phyloP scores from a whole-genome alignment of 2,888 invertebrate species.

The Aporophyla lueneburgensis region DNA sequence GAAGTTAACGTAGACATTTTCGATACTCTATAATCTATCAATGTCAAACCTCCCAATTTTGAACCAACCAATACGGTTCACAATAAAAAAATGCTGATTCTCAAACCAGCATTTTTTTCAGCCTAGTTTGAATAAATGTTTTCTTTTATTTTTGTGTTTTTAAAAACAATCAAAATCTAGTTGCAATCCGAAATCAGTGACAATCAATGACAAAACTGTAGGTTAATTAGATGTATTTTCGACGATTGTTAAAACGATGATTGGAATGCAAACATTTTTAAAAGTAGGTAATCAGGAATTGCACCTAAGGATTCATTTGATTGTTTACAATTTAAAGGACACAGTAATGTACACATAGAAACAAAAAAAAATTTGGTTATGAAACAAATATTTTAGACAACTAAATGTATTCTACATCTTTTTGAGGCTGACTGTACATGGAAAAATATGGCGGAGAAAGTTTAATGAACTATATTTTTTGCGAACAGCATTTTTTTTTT shows the following conservation, averaged over 20 bases:
- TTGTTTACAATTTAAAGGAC: neutral
- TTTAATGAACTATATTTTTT: conserved; percentile 38
- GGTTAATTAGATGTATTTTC: neutral
- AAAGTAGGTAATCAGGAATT: neutral
- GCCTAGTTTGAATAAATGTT: too few species aligned
- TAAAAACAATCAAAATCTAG: too few species aligned
- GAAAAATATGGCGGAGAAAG: conserved; percentile 14
- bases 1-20: too few species aligned
- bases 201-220: too few species aligned
- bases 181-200: too few species aligned
- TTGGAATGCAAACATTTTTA: neutral
- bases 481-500: conserved; percentile 6
- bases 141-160: too few species aligned
- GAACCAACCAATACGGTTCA: neutral
- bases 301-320: neutral
- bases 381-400: neutral
- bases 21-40: neutral
- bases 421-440: neutral
- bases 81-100: too few species aligned
- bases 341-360: neutral
- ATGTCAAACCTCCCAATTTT: neutral
- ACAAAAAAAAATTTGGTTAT: neutral
- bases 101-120: too few species aligned
- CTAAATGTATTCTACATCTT: neutral
- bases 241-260: neutral